A percentile compares a stretch with the other conserved stretches of the same genome.
These are phyloP conservation scores for Grus americana DNA, from an alignment of 2,113 vertebrate genomes.

Conservation along the genomic window DNA sequence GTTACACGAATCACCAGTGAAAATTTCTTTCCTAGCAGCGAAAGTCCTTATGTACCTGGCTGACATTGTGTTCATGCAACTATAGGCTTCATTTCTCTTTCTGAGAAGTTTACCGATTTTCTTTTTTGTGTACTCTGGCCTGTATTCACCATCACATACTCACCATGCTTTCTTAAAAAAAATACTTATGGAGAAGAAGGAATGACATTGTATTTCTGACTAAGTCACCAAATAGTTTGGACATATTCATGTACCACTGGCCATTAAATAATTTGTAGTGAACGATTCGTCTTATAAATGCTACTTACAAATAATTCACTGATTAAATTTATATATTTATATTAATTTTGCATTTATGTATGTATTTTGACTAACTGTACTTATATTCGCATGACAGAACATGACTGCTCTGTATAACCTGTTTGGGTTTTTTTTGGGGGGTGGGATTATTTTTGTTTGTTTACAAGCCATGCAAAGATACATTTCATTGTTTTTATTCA, in stretches of 20 bases:
- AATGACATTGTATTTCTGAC: neutral
- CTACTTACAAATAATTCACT: neutral
- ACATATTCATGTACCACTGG: too few relatives aligned
- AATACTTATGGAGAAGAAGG: neutral
- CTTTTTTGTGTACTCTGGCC: neutral
- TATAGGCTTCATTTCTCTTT: neutral
- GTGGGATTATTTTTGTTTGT: neutral
- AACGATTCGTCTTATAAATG: neutral
- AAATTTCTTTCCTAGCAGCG: neutral
- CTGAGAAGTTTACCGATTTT: neutral
- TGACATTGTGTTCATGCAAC: neutral
- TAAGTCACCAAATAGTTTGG: neutral
- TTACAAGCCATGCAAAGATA: neutral
- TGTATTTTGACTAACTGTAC: neutral
- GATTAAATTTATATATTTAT: neutral
- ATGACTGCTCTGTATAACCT: neutral
- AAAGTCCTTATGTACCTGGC: neutral
- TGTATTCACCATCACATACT: neutral
- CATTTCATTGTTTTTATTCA: neutral
- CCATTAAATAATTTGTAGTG: neutral
- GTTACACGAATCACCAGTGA: neutral
- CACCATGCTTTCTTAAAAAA: neutral
- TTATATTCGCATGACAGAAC: neutral
- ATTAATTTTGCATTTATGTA: neutral
- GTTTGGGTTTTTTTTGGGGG: neutral